Evolutionary conservation across 37 sponge, comb jelly and placozoan species (phyloP).

Genomic region (Lycopodina hypogea): DNA sequence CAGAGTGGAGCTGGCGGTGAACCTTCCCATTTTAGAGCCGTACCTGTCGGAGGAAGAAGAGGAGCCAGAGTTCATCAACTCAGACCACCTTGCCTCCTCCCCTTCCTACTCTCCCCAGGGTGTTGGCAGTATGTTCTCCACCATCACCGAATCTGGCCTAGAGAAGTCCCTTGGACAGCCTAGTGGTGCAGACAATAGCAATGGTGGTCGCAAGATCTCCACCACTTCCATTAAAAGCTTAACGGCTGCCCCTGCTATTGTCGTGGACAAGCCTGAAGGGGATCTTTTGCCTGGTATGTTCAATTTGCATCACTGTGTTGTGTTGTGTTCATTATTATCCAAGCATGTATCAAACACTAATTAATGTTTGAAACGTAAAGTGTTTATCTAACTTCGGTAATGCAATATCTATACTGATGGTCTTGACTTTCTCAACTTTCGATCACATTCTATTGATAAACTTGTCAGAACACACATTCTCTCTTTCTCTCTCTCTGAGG

Average conservation of each 20-base stretch:
- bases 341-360: too few relatives aligned
- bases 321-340: too few relatives aligned
- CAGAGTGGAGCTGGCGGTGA: constrained; percentile 64
- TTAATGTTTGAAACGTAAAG: too few relatives aligned
- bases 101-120: constrained; percentile 14
- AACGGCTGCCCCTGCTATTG: neutral
- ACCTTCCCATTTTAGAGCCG: constrained; percentile 70
- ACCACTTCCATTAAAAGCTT: neutral
- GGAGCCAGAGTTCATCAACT: neutral
- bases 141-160: constrained; percentile 14
- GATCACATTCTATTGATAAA: too few relatives aligned
- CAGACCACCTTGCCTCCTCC: neutral
- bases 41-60: constrained; percentile 20
- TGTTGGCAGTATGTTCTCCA: neutral
- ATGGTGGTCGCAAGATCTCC: too few relatives aligned
- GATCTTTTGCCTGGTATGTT: neutral
- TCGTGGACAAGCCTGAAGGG: neutral
- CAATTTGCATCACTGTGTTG: neutral
- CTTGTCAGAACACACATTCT: too few relatives aligned
- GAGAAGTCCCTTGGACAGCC: neutral
- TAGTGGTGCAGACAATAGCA: neutral
- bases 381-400: too few relatives aligned
- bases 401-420: too few relatives aligned
- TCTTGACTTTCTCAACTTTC: too few relatives aligned
- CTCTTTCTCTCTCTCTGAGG: too few relatives aligned